phyloP scores from a whole-genome alignment of 1,140 invertebrate genomes.

The Araneus ventricosus region DNA sequence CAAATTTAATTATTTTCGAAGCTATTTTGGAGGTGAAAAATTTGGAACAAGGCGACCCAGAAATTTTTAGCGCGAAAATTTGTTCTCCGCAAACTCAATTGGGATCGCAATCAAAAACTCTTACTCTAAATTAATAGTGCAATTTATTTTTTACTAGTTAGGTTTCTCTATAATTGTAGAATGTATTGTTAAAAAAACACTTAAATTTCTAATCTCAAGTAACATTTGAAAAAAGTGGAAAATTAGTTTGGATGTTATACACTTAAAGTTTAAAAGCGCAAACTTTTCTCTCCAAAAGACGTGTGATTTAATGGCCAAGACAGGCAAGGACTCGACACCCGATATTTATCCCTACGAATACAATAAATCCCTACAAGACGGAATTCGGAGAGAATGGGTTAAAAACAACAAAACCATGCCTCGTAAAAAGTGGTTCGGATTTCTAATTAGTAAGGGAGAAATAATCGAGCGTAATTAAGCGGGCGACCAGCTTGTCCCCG shows the following conservation, averaged over 20 bases:
- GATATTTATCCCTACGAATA: conserved; percentile 34
- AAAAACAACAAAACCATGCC: conserved; percentile 42
- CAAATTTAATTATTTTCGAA: no score
- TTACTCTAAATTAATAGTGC: no score
- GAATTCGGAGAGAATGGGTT: conserved; percentile 25
- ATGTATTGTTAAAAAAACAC: no score
- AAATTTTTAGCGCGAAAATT: no score
- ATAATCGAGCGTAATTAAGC: conserved; percentile 62
- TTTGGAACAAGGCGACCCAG: no score
- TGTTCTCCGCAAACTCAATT: no score
- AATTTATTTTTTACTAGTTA: no score
- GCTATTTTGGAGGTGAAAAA: no score
- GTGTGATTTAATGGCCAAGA: neutral
- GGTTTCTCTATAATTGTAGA: no score
- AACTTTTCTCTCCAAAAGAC: neutral
- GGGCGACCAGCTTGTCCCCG: conserved; percentile 37
- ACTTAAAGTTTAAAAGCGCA: neutral
- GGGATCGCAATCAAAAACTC: no score
- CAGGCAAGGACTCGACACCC: neutral
- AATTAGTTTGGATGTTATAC: neutral
- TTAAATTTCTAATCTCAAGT: no score
- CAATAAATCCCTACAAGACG: neutral
- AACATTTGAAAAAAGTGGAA: neutral
- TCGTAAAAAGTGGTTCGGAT: conserved; percentile 58
- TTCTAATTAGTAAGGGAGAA: conserved; percentile 63